Evolutionary conservation across 2,888 invertebrate genomes (phyloP).

Genomic region (Mythimna albipuncta): DNA sequence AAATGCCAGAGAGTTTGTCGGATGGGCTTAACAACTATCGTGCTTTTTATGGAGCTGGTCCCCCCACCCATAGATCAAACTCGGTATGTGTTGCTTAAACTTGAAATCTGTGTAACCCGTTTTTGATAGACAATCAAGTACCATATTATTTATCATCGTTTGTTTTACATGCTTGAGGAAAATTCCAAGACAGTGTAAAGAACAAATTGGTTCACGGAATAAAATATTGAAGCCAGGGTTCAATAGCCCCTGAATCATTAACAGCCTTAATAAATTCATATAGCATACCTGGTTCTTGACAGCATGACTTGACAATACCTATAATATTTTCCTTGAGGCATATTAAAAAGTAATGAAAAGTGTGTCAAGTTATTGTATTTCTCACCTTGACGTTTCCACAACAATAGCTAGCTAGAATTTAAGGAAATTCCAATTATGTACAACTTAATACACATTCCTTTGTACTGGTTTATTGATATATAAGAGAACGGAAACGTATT

Average conservation of each 20-base stretch:
- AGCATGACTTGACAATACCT: slow-evolving; percentile 27
- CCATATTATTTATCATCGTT: slow-evolving; percentile 1
- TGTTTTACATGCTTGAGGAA: slow-evolving; percentile 17
- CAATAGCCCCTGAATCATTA: slow-evolving; percentile 42
- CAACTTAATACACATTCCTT: not conserved
- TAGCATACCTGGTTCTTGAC: slow-evolving; percentile 13
- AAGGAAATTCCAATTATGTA: not conserved
- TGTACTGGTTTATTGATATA: not conserved
- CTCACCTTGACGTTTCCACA: not conserved
- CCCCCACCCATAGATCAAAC: too few relatives aligned
- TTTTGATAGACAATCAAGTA: not conserved
- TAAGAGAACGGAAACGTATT: not conserved
- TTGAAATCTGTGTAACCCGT: not conserved
- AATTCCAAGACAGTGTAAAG: slow-evolving; percentile 15
- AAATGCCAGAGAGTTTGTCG: too few relatives aligned
- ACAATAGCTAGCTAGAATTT: slow-evolving; percentile 17
- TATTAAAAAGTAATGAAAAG: slow-evolving; percentile 30
- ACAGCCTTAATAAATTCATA: slow-evolving; percentile 30
- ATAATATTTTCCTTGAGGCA: slow-evolving; percentile 17
- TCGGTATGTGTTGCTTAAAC: too few relatives aligned
- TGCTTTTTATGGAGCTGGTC: too few relatives aligned
- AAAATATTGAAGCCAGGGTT: slow-evolving; percentile 36
- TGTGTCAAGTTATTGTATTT: slow-evolving; percentile 32
- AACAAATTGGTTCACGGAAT: slow-evolving; percentile 41
- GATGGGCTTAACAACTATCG: too few relatives aligned